These are phyloP conservation scores for Percopsis omiscomaycus DNA, from an alignment of 2,797 vertebrate genomes.

Conservation along the genomic window DNA sequence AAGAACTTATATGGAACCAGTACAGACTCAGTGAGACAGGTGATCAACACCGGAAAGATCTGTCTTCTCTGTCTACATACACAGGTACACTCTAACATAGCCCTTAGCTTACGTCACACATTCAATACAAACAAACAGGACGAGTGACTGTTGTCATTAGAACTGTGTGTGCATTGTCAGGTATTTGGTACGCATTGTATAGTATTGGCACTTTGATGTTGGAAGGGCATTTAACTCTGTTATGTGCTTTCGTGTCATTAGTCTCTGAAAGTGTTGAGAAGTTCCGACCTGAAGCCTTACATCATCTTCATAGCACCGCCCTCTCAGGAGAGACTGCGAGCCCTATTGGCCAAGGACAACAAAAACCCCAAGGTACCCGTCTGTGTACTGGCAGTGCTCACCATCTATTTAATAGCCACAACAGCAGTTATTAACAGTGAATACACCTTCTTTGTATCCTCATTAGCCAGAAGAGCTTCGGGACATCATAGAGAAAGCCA, in stretches of 20 bases:
- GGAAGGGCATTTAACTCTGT: slow-evolving; percentile 2
- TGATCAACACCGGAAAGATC: slow-evolving; percentile 97
- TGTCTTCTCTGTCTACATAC: slow-evolving; percentile 93
- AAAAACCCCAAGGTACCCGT: slow-evolving; percentile 92
- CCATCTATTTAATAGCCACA: no score
- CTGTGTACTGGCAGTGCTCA: neutral
- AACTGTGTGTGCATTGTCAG: no score
- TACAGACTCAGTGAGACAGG: slow-evolving; percentile 92
- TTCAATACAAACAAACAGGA: neutral
- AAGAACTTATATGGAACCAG: slow-evolving; percentile 97
- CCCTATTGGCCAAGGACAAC: slow-evolving; percentile 91
- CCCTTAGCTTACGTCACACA: neutral
- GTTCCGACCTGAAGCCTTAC: slow-evolving; percentile 97
- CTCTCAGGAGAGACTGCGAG: slow-evolving; percentile 92
- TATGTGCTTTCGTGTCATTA: slow-evolving; percentile 48
- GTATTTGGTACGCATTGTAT: no score
- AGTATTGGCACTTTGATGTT: neutral
- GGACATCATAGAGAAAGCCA: slow-evolving; percentile 95
- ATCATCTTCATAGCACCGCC: slow-evolving; percentile 97
- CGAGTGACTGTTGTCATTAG: no score
- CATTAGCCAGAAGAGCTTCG: slow-evolving; percentile 80
- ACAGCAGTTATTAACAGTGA: no score
- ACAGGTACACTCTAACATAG: slow-evolving; percentile 77
- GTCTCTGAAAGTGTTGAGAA: slow-evolving; percentile 92
- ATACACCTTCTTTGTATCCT: no score